Evolutionary conservation across 2,113 vertebrate genomes (phyloP).

Genomic region (Mirounga angustirostris): DNA sequence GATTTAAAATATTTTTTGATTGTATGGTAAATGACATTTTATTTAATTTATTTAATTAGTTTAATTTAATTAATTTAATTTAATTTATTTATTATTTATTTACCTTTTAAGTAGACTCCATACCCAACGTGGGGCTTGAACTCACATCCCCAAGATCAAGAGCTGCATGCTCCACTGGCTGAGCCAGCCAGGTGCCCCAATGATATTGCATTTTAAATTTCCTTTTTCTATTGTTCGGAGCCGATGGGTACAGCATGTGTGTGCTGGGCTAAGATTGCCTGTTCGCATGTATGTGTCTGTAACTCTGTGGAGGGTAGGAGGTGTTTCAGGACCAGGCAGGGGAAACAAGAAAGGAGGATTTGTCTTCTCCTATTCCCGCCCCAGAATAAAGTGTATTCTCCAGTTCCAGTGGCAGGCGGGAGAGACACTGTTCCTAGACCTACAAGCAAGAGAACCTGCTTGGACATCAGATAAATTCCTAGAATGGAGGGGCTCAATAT

Average conservation of each 20-base stretch:
- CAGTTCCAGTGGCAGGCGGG: slow-evolving; percentile 28
- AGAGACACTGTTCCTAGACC: neutral
- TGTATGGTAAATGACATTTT: neutral
- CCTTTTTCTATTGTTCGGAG: neutral
- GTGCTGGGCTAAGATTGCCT: slow-evolving; percentile 25
- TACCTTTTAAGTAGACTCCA: neutral
- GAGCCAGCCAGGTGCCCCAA: neutral
- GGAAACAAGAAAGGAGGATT: neutral
- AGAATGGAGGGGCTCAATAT: neutral
- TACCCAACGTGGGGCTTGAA: neutral
- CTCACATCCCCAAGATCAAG: neutral
- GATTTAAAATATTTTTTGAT: neutral
- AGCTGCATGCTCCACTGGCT: neutral
- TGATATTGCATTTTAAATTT: neutral
- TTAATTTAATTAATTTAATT: neutral
- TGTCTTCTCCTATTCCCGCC: neutral
- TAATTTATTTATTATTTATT: neutral
- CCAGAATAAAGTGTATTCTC: slow-evolving; percentile 73
- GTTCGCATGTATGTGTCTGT: neutral
- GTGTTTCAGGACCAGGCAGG: neutral
- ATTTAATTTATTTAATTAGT: neutral
- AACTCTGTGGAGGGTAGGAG: neutral
- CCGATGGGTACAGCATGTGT: neutral
- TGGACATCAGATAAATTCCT: neutral
- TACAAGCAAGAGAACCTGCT: neutral